Conservation (phyloP, 2,888 invertebrate species). For the Liodrosophila aerea region DNA sequence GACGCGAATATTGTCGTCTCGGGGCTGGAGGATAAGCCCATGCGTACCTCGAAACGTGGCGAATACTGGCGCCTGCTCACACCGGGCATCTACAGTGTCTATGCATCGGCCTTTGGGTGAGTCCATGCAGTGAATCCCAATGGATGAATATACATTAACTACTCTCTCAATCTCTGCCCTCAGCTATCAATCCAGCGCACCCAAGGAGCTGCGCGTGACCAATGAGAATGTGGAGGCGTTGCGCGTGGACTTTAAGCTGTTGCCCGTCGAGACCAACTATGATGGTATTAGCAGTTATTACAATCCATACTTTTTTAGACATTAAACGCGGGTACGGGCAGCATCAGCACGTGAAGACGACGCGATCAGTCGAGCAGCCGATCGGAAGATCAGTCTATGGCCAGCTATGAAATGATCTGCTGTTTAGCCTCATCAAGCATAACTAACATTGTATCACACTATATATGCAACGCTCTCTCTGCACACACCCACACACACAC, state of each 20-base stretch:
- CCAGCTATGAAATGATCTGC: slow-evolving; percentile 2
- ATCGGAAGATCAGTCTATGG: slow-evolving; percentile 21
- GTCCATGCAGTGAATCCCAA: slow-evolving; percentile 1
- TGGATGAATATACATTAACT: too few relatives aligned
- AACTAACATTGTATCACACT: slow-evolving; percentile 28
- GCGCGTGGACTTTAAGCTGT: slow-evolving; percentile 80
- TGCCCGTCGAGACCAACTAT: slow-evolving; percentile 79
- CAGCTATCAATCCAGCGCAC: slow-evolving; percentile 84
- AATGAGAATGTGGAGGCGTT: slow-evolving; percentile 78
- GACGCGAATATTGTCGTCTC: slow-evolving; percentile 90
- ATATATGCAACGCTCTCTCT: too few relatives aligned
- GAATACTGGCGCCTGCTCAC: slow-evolving; percentile 97
- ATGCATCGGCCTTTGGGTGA: slow-evolving; percentile 89
- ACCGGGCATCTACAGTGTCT: slow-evolving; percentile 92
- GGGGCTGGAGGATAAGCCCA: slow-evolving; percentile 89
- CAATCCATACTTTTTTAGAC: slow-evolving; percentile 80
- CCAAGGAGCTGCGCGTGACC: slow-evolving; percentile 81
- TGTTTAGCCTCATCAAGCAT: not conserved
- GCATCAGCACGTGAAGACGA: slow-evolving; percentile 14
- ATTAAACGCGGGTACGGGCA: slow-evolving; percentile 50
- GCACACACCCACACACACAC: slow-evolving; percentile 1
- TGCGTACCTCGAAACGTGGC: slow-evolving; percentile 90
- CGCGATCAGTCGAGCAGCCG: slow-evolving; percentile 10
- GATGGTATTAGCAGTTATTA: slow-evolving; percentile 82
- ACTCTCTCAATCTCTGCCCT: not conserved